Evolutionary conservation across 2,888 invertebrate genomes (phyloP).

Genomic region (Cheilosia soror): DNA sequence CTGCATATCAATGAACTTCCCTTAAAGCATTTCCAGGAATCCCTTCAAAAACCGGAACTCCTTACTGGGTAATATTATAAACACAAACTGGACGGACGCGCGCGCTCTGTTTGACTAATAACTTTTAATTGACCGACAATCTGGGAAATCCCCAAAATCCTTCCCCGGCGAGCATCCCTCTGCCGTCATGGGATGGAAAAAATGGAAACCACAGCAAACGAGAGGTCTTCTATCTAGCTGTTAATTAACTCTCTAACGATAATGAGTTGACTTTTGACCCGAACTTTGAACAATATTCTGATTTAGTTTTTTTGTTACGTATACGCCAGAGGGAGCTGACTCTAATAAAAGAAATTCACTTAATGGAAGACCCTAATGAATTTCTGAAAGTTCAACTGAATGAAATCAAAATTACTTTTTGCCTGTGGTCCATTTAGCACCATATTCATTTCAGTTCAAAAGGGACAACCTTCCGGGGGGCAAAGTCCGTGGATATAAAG

Average conservation of each 20-base stretch:
- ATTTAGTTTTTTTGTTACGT: constrained; percentile 25
- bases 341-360: neutral
- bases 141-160: constrained; percentile 39
- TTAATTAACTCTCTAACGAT: constrained; percentile 52
- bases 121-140: constrained; percentile 56
- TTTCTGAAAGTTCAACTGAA: neutral
- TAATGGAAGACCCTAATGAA: neutral
- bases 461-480: no score
- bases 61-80: constrained; percentile 1
- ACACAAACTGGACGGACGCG: constrained; percentile 3
- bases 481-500: neutral
- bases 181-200: neutral
- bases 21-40: constrained; percentile 6
- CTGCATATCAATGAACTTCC: constrained; percentile 31
- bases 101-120: constrained; percentile 33
- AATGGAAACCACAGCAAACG: neutral
- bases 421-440: constrained; percentile 2
- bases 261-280: constrained; percentile 44
- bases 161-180: neutral
- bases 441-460: neutral
- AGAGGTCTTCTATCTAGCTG: neutral
- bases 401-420: constrained; percentile 17
- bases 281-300: neutral
- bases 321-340: constrained; percentile 16
- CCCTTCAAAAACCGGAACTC: neutral